Percentiles rank a stretch among this genome's conserved stretches.
These are phyloP conservation scores for Clupea harengus DNA, from an alignment of 2,113 vertebrate genomes.

Conservation along the genomic window DNA sequence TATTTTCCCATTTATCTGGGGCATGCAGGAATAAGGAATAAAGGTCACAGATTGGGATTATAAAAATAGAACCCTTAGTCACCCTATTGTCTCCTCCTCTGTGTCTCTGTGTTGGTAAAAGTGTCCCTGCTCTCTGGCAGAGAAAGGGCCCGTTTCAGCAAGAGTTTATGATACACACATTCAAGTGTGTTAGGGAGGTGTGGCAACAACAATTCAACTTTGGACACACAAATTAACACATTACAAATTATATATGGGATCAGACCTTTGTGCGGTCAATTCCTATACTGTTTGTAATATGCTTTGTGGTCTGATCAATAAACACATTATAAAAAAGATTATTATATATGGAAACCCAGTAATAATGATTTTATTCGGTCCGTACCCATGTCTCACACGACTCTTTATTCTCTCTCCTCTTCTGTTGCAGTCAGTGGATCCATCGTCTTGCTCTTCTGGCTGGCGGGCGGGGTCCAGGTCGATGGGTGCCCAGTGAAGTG, in stretches of 20 bases:
- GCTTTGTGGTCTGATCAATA: no score
- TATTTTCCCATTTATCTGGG: background rate
- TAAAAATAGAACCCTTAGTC: background rate
- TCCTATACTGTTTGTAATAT: no score
- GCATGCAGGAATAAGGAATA: background rate
- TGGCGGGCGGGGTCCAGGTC: constrained; percentile 63
- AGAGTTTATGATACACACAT: background rate
- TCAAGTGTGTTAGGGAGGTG: background rate
- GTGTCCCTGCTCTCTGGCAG: background rate
- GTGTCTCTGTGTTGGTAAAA: background rate
- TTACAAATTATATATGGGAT: no score
- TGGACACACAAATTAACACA: background rate
- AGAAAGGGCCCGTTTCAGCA: background rate
- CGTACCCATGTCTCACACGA: background rate
- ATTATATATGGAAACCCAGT: background rate
- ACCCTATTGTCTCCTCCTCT: background rate
- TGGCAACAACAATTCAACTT: background rate
- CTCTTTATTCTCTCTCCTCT: background rate
- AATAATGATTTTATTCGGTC: background rate
- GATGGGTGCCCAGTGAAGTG: constrained; percentile 76
- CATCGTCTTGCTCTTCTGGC: constrained; percentile 55
- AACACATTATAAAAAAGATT: no score
- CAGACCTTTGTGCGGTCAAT: no score
- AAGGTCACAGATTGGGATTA: background rate
- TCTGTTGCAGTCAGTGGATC: constrained; percentile 32